These are phyloP conservation scores for Cyphomyrus plagiostoma DNA, from an alignment of 2,113 vertebrate species.

Conservation along the genomic window DNA sequence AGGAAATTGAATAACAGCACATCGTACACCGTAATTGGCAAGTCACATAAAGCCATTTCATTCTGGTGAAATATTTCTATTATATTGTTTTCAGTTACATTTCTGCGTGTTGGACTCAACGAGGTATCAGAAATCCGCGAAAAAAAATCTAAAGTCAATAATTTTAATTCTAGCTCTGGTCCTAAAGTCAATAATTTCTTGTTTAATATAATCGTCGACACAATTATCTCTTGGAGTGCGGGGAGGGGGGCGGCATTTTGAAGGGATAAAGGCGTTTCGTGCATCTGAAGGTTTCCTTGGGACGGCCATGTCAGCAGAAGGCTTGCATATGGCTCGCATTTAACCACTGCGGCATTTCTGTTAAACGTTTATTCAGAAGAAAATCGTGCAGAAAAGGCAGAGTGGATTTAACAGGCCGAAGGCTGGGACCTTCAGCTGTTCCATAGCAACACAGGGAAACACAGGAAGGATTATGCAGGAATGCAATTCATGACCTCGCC, in stretches of 20 bases:
- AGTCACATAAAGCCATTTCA: background rate
- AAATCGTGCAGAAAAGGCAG: background rate
- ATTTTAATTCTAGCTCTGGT: background rate
- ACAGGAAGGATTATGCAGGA: conserved; percentile 16
- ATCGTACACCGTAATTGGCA: background rate
- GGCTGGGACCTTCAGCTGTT: conserved; percentile 2
- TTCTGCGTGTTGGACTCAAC: background rate
- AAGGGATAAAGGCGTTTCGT: background rate
- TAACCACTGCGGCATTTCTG: background rate
- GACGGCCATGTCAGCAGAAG: background rate
- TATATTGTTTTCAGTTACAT: background rate
- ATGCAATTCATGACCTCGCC: conserved; percentile 17
- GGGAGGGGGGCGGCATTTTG: too few species aligned
- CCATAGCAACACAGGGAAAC: conserved; percentile 3
- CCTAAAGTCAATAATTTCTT: background rate
- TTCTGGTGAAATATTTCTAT: background rate
- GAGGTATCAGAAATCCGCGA: background rate
- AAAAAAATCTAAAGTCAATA: background rate
- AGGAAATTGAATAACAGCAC: background rate
- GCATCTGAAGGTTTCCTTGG: background rate
- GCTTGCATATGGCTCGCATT: background rate
- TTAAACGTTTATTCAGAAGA: conserved; percentile 2
- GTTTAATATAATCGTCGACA: background rate
- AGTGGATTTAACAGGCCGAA: background rate
- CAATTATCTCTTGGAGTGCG: background rate